Conservation (phyloP, 2,797 vertebrate species). For the Sebastes cheni region DNA sequence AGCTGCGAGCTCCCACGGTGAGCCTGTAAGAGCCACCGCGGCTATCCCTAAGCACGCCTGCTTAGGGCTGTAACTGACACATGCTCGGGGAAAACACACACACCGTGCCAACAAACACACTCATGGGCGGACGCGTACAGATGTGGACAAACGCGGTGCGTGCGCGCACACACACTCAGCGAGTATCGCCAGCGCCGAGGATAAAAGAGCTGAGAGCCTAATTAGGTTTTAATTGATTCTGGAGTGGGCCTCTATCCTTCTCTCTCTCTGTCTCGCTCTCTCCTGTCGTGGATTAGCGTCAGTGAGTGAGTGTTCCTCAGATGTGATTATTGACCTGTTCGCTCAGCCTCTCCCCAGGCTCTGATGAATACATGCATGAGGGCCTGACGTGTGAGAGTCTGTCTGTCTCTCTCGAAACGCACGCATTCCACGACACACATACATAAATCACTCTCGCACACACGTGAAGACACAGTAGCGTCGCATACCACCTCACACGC, state of each 20-base stretch:
- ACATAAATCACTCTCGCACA: background rate
- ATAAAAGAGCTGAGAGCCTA: slow-evolving; percentile 80
- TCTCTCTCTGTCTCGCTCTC: slow-evolving; percentile 35
- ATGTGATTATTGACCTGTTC: slow-evolving; percentile 84
- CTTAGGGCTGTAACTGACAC: slow-evolving; percentile 67
- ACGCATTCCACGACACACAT: slow-evolving; percentile 66
- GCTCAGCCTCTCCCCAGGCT: slow-evolving; percentile 75
- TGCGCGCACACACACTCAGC: slow-evolving; percentile 26
- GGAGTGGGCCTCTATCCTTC: slow-evolving; percentile 77
- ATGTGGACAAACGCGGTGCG: slow-evolving; percentile 20
- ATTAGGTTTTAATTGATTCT: slow-evolving; percentile 88
- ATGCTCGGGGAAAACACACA: slow-evolving; percentile 60
- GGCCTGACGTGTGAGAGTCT: slow-evolving; percentile 63
- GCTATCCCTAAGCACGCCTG: slow-evolving; percentile 56
- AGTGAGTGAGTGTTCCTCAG: slow-evolving; percentile 82
- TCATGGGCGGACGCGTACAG: background rate
- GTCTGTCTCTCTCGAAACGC: slow-evolving; percentile 38
- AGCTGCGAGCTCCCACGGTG: slow-evolving; percentile 47
- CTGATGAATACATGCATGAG: slow-evolving; percentile 82
- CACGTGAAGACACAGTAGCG: slow-evolving; percentile 2
- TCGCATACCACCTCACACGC: background rate
- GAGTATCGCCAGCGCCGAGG: slow-evolving; percentile 58
- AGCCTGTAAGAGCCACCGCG: slow-evolving; percentile 47
- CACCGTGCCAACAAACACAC: slow-evolving; percentile 54
- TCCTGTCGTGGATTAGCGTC: slow-evolving; percentile 81